Evolutionary conservation across 2,797 vertebrate species (phyloP).

Genomic region (Morelia viridis): DNA sequence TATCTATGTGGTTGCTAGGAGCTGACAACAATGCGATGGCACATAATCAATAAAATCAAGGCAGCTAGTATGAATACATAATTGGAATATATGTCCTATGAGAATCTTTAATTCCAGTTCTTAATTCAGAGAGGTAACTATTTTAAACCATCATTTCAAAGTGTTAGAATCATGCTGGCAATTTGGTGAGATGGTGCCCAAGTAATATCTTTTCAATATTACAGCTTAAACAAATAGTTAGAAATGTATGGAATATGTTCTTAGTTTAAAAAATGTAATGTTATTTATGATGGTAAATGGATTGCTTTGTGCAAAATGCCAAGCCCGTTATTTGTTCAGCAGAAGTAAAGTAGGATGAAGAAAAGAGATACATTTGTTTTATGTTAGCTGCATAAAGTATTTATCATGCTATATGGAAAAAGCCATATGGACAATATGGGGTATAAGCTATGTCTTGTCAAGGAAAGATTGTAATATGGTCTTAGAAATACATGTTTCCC

Average conservation of each 20-base stretch:
- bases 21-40: neutral
- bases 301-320: neutral
- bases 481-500: neutral
- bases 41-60: neutral
- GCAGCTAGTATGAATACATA: neutral
- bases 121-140: neutral
- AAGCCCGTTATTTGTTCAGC: neutral
- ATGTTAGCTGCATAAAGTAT: neutral
- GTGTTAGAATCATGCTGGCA: neutral
- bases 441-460: neutral
- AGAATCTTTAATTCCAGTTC: neutral
- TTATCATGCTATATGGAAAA: neutral
- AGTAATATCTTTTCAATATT: neutral
- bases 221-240: neutral
- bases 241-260: neutral
- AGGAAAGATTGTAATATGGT: conserved; percentile 16
- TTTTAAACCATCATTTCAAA: neutral
- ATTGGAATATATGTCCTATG: neutral
- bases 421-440: neutral
- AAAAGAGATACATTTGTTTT: conserved; percentile 23
- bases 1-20: neutral
- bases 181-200: neutral
- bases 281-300: neutral
- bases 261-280: neutral
- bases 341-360: neutral